Percentiles rank a stretch among this genome's conserved stretches.
Conservation (phyloP, 2,888 invertebrate species). For the Melitaea athalia region DNA sequence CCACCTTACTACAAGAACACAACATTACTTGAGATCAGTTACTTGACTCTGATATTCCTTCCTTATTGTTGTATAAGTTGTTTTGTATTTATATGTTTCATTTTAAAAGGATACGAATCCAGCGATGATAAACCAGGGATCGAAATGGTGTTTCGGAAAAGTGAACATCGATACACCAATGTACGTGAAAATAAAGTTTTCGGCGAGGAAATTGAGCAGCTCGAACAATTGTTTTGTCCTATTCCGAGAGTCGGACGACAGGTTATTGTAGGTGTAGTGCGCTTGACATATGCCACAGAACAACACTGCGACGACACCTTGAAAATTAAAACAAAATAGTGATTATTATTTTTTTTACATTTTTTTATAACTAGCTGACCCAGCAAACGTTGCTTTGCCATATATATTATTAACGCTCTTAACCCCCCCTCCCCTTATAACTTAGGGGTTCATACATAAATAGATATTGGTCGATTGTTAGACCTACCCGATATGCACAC, state of each 20-base stretch:
- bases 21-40: no score
- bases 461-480: no score
- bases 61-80: neutral
- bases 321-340: neutral
- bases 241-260: constrained; percentile 92
- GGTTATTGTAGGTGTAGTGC: constrained; percentile 98
- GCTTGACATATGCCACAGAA: constrained; percentile 99
- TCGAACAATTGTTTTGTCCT: constrained; percentile 96
- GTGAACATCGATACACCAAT: constrained; percentile 99
- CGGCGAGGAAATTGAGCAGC: constrained; percentile 96
- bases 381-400: no score
- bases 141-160: constrained; percentile 96
- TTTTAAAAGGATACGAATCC: constrained; percentile 95
- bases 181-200: constrained; percentile 99
- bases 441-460: no score
- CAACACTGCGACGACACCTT: constrained; percentile 96
- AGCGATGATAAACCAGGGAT: constrained; percentile 94
- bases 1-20: no score
- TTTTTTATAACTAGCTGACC: no score
- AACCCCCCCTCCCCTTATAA: no score
- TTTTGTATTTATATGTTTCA: neutral
- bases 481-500: no score
- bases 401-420: no score
- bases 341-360: no score
- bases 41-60: no score